Percentiles rank a stretch among this genome's conserved stretches.
These are phyloP conservation scores for Elephantulus edwardii DNA, from an alignment of 2,113 vertebrate species.

Conservation along the genomic window DNA sequence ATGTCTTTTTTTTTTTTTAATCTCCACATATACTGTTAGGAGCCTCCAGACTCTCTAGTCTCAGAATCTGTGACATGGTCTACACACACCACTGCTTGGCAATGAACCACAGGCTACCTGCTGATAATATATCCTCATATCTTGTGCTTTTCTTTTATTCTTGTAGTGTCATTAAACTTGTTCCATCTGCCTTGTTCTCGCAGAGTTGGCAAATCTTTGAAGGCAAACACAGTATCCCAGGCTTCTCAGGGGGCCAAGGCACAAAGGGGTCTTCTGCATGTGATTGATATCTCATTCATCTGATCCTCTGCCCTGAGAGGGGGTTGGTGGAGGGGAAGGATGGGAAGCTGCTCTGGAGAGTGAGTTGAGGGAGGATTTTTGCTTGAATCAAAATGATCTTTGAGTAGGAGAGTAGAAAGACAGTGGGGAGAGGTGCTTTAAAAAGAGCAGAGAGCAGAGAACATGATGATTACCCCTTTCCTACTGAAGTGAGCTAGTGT, in stretches of 20 bases:
- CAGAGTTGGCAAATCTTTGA: conserved; percentile 28
- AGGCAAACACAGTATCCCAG: background rate
- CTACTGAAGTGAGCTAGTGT: background rate
- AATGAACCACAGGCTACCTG: background rate
- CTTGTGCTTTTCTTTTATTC: background rate
- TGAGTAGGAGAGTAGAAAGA: background rate
- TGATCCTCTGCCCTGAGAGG: background rate
- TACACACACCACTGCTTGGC: background rate
- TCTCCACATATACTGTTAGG: background rate
- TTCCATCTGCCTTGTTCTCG: background rate
- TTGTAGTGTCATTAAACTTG: background rate
- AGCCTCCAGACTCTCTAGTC: background rate
- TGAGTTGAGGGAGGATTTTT: background rate
- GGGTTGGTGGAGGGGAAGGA: background rate
- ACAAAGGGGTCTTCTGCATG: background rate
- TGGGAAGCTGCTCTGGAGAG: background rate
- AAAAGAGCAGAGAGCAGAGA: background rate
- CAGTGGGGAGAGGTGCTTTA: background rate
- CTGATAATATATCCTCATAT: background rate
- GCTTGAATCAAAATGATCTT: background rate
- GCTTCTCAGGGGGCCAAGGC: background rate
- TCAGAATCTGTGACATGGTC: background rate
- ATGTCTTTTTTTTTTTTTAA: background rate
- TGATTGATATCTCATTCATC: background rate
- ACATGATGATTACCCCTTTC: background rate